phyloP scores from a whole-genome alignment of 2,888 invertebrate genomes.

The Arrhopalites spinosus region DNA sequence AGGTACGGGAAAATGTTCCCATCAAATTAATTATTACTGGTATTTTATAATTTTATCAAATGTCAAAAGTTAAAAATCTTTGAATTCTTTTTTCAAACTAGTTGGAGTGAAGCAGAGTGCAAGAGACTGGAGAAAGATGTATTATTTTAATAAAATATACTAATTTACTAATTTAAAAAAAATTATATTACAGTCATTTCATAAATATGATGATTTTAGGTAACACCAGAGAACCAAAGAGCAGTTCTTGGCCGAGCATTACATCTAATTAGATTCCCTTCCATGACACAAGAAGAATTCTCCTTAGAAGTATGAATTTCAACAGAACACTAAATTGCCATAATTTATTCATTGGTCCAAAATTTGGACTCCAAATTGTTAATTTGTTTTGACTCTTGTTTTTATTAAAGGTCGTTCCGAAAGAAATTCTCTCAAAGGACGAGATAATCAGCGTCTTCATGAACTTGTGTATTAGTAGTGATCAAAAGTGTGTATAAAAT shows the following conservation, averaged over 20 bases:
- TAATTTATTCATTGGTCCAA: too few relatives aligned
- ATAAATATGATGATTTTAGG: too few relatives aligned
- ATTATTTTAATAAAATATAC: too few relatives aligned
- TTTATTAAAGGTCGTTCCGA: conserved; percentile 70
- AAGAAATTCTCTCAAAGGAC: conserved; percentile 74
- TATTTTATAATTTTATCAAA: too few relatives aligned
- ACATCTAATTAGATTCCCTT: conserved; percentile 66
- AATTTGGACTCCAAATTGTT: too few relatives aligned
- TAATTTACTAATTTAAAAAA: too few relatives aligned
- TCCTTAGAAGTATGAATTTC: background rate
- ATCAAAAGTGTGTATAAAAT: conserved; percentile 47
- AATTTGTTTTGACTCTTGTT: conserved; percentile 61
- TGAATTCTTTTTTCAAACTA: conserved; percentile 50
- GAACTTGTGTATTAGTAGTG: conserved; percentile 62
- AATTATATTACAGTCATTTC: too few relatives aligned
- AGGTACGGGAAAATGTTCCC: conserved; percentile 59
- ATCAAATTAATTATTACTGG: too few relatives aligned
- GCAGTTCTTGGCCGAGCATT: conserved; percentile 69
- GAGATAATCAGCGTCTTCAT: conserved; percentile 76
- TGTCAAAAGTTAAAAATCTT: background rate
- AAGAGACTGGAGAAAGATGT: conserved; percentile 68
- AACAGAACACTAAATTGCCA: too few relatives aligned
- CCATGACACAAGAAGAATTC: conserved; percentile 86
- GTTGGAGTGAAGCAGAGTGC: conserved; percentile 79
- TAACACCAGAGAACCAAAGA: conserved; percentile 72